Conservation (phyloP, 2,113 vertebrate genomes). For the Athene cunicularia region DNA sequence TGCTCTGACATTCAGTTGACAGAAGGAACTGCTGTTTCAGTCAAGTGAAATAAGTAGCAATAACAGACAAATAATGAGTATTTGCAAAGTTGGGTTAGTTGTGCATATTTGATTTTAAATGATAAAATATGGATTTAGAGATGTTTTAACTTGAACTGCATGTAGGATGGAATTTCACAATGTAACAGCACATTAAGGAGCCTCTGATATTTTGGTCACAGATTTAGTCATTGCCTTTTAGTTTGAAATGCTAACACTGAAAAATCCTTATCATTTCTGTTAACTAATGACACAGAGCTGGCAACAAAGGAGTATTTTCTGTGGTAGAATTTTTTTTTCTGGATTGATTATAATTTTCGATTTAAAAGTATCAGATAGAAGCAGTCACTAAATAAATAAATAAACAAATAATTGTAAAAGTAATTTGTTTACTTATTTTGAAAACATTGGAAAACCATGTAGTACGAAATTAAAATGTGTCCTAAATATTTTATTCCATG, state of each 20-base stretch:
- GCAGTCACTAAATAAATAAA: neutral
- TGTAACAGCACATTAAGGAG: neutral
- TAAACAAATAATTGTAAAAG: neutral
- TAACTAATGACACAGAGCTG: neutral
- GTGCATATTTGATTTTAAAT: neutral
- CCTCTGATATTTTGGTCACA: neutral
- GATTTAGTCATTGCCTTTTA: neutral
- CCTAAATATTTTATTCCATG: neutral
- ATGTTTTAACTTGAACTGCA: neutral
- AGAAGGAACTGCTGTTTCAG: neutral
- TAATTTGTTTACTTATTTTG: neutral
- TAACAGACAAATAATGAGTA: neutral
- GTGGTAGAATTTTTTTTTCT: neutral
- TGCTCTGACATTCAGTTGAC: fast-evolving
- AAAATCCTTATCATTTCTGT: neutral
- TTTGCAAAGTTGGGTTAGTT: neutral
- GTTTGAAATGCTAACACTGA: neutral
- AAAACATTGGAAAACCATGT: neutral
- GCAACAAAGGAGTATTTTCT: neutral
- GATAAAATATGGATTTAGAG: neutral
- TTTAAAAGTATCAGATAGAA: neutral
- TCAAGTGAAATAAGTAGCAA: neutral
- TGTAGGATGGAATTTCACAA: neutral
- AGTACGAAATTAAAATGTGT: neutral
- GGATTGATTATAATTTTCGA: neutral